Evolutionary conservation across 2,888 invertebrate species (phyloP), one percentile per base, ranked within the genome.

Genomic region (Azorinus chamasolen): DNA sequence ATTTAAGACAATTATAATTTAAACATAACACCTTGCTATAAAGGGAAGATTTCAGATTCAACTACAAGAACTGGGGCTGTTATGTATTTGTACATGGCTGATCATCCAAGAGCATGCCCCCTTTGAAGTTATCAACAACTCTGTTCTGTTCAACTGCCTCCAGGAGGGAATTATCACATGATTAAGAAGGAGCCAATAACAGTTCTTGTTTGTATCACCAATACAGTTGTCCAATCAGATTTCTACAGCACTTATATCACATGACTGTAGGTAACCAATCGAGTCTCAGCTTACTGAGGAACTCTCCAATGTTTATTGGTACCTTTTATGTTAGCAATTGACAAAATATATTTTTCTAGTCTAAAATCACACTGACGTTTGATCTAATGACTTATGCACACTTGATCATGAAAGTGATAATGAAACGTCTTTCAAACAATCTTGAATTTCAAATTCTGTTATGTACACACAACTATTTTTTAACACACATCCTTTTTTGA

Each of bases 201-300:
- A 57, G 59, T 55, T 57, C 62, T 64, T 51, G 46, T 51, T 53
- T 58, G 45, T 78, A 78, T 78, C 77, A 78, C 77, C 32, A 32
- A 32, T 32, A 32, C 32, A 32, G 32, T 72, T 78, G 77, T 69
- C 58, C 72, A 77, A 71, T 70, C 58, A 55, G 45, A 24, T 39
- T 69, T 62, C 53, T 55, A 59, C 65, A 53, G 64, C 66, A 68
- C 57, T 57, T 59, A 62, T 74, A 74, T 74, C 74, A 74, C 74
- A 74, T 66, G 66, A 48, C 18, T 50, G 8, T 20, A 45, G 43
- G 55, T 48, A 48, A 25, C 66, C 57, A 66, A 66, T 66, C 66
- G 48, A 43, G 39, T 43, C 32, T 54, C 54, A 64, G 55, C 55
- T 25, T n/a, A 53, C 16, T 16, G n/a, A n/a, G 53, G 27, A 53